A percentile compares a stretch with the other conserved stretches of the same genome.
These are phyloP conservation scores for Piaya cayana DNA, from an alignment of 2,113 vertebrate species.

Conservation along the genomic window DNA sequence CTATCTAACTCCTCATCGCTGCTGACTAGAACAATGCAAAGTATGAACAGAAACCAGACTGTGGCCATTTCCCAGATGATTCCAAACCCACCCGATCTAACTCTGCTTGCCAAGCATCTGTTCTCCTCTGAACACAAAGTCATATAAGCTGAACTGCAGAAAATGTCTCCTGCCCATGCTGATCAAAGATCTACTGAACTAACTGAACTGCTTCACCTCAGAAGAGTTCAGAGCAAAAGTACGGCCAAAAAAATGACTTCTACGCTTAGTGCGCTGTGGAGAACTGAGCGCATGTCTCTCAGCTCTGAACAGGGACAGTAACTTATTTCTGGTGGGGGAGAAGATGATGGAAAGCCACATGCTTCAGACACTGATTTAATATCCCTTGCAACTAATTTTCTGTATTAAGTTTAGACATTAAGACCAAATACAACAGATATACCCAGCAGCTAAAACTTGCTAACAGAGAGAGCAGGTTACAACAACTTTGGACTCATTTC, in stretches of 20 bases:
- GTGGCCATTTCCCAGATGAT: neutral
- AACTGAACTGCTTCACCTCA: neutral
- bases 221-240: neutral
- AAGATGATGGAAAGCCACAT: neutral
- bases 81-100: neutral
- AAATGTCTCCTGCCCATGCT: neutral
- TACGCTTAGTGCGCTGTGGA: neutral
- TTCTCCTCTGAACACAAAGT: neutral
- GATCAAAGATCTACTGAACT: neutral
- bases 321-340: neutral
- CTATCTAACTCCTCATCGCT: neutral
- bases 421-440: too few relatives aligned
- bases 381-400: neutral
- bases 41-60: neutral
- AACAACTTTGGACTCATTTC: too few relatives aligned
- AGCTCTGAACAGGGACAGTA: neutral
- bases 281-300: neutral
- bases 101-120: neutral
- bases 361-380: neutral
- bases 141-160: neutral
- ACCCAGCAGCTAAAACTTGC: too few relatives aligned
- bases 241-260: neutral
- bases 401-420: neutral
- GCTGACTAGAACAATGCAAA: neutral
- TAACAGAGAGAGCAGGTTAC: too few relatives aligned